Evolutionary conservation across 1,140 invertebrate species (phyloP).

Genomic region (Heliconius himera): DNA sequence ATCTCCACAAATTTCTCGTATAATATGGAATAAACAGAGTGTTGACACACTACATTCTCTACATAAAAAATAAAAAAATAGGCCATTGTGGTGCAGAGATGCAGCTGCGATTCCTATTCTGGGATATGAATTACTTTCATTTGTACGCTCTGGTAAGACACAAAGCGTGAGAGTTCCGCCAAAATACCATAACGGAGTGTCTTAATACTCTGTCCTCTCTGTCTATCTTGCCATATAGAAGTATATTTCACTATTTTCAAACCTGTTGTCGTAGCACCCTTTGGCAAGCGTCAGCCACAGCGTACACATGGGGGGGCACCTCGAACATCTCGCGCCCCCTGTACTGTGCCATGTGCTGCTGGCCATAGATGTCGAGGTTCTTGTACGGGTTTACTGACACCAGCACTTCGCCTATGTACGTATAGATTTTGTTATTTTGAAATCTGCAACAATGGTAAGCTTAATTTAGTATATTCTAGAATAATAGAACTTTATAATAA

Average conservation of each 20-base stretch:
- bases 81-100: not conserved
- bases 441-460: conserved; percentile 85
- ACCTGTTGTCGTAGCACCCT: conserved; percentile 92
- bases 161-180: too few relatives aligned
- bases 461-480: not conserved
- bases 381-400: conserved; percentile 96
- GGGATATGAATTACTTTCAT: too few relatives aligned
- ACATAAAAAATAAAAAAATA: too few relatives aligned
- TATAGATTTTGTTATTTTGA: conserved; percentile 94
- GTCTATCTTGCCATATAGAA: not conserved
- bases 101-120: too few relatives aligned
- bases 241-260: not conserved
- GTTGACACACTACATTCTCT: too few relatives aligned
- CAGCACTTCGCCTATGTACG: conserved; percentile 96
- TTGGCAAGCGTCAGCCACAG: conserved; percentile 96
- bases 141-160: too few relatives aligned
- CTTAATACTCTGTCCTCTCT: not conserved
- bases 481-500: not conserved
- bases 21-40: too few relatives aligned
- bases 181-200: not conserved
- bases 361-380: conserved; percentile 92
- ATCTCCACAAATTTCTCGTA: too few relatives aligned
- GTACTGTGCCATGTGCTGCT: conserved; percentile 91
- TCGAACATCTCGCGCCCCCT: conserved; percentile 95
- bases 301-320: conserved; percentile 96